A percentile compares a stretch with the other conserved stretches of the same genome.
Evolutionary conservation across 2,888 invertebrate genomes (phyloP).

Genomic region (Cactoblastis cactorum): DNA sequence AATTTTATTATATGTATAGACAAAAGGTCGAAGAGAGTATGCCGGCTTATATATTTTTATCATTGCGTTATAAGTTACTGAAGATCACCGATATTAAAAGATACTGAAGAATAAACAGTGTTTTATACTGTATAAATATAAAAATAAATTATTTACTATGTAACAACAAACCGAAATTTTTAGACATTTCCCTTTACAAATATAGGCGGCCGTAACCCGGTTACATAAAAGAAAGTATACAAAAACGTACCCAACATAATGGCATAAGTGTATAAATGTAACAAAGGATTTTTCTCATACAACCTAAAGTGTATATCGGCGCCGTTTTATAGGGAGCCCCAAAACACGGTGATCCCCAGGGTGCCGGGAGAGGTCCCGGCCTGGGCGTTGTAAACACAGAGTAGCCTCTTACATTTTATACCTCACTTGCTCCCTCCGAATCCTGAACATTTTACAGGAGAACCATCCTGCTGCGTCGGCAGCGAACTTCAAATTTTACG

Average conservation of each 20-base stretch:
- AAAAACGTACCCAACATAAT: constrained; percentile 6
- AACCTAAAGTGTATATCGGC: constrained; percentile 14
- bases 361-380: constrained; percentile 34
- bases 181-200: not conserved
- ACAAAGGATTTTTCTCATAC: constrained; percentile 15
- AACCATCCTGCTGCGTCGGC: constrained; percentile 59
- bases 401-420: constrained; percentile 55
- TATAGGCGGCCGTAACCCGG: not conserved
- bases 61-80: no score
- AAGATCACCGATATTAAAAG: not conserved
- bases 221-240: constrained; percentile 6
- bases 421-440: constrained; percentile 35
- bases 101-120: not conserved
- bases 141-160: not conserved
- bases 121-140: no score
- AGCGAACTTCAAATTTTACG: constrained; percentile 62
- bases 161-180: not conserved
- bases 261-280: constrained; percentile 11
- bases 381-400: constrained; percentile 46
- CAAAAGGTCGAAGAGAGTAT: no score
- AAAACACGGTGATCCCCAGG: constrained; percentile 28
- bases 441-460: constrained; percentile 59
- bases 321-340: constrained; percentile 18
- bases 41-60: no score
- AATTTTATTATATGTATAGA: no score